Conservation (phyloP, 2,113 vertebrate genomes). For the Microcebus jonahi region DNA sequence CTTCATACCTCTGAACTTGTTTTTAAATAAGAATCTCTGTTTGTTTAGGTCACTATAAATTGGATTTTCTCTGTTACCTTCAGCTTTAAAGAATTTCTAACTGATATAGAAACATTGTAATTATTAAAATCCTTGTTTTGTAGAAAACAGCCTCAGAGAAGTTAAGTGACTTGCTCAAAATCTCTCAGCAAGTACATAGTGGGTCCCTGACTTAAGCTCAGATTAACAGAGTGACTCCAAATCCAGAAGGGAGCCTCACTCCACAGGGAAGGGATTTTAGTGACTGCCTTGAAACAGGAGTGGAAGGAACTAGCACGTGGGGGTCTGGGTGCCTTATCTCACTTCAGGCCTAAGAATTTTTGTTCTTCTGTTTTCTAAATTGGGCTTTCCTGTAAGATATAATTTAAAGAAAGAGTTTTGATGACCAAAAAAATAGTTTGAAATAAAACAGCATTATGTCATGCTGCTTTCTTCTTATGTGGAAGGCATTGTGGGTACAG, state of each 20-base stretch:
- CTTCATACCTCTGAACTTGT: background rate
- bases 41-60: background rate
- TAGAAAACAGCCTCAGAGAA: conserved; percentile 10
- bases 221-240: background rate
- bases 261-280: background rate
- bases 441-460: conserved; percentile 14
- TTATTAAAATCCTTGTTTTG: conserved; percentile 23
- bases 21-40: background rate
- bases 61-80: background rate
- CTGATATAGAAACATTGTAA: background rate
- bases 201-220: background rate
- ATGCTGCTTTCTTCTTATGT: background rate
- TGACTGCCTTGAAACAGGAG: background rate
- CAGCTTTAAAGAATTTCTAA: background rate
- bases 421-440: background rate
- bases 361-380: background rate
- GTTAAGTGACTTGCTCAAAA: background rate
- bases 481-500: background rate
- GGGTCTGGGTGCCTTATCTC: background rate
- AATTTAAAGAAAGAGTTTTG: background rate
- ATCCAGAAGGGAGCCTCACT: background rate
- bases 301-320: background rate
- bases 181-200: background rate
- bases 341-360: background rate
- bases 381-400: background rate